Conservation (phyloP, 2,113 vertebrate genomes). For the Onychostruthus taczanowskii region DNA sequence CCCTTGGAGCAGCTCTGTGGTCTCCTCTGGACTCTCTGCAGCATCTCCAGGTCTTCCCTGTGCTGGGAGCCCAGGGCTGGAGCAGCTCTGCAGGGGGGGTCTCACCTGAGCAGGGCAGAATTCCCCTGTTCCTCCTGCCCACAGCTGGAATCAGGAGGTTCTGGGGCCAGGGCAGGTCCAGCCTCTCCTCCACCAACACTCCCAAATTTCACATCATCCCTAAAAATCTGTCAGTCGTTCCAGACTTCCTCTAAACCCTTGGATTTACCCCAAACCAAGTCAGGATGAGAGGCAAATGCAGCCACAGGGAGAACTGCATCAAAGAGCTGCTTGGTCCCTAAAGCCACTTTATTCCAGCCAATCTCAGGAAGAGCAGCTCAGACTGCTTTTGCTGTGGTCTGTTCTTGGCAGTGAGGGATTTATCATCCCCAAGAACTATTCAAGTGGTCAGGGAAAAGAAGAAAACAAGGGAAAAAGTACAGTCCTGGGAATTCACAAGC, state of each 20-base stretch:
- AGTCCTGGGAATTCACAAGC: not conserved
- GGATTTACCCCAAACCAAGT: not conserved
- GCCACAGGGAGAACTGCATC: not conserved
- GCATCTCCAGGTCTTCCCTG: not conserved
- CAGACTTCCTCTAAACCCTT: not conserved
- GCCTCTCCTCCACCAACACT: not conserved
- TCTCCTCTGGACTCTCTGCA: not conserved
- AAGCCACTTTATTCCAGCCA: not conserved
- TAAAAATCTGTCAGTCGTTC: fast-evolving
- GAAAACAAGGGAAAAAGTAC: not conserved
- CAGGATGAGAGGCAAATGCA: not conserved
- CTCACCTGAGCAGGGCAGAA: not conserved
- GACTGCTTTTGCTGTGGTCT: not conserved
- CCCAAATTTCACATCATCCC: not conserved
- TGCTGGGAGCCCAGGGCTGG: not conserved
- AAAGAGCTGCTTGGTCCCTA: not conserved
- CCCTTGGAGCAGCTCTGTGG: fast-evolving
- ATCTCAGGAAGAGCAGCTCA: not conserved
- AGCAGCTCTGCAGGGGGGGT: not conserved
- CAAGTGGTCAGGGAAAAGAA: not conserved
- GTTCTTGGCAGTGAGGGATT: not conserved
- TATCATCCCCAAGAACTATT: not conserved
- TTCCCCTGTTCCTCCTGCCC: not conserved
- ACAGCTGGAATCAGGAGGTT: not conserved
- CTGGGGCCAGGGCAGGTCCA: not conserved